Percentiles rank a stretch among this genome's conserved stretches.
These are phyloP conservation scores for Pseudomyrmex concolor DNA, from an alignment of 1,140 invertebrate genomes.

Conservation along the genomic window DNA sequence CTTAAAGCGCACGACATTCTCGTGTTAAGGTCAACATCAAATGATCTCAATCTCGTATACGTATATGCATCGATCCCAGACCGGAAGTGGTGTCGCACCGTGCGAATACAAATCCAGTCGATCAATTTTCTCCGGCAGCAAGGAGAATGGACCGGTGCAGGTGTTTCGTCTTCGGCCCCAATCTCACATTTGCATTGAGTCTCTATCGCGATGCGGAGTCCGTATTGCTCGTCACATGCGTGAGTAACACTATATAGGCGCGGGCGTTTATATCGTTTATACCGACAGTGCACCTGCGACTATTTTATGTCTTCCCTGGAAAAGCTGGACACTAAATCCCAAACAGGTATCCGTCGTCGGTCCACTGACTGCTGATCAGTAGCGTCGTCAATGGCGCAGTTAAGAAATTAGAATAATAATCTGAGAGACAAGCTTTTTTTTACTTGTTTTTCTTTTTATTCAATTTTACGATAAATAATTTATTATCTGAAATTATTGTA, in stretches of 20 bases:
- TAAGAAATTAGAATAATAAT: not conserved
- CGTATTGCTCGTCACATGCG: slow-evolving; percentile 54
- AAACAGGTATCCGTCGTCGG: slow-evolving; percentile 48
- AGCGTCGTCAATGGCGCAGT: slow-evolving; percentile 55
- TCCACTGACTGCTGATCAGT: slow-evolving; percentile 74
- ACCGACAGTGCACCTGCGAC: slow-evolving; percentile 72
- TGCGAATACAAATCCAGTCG: slow-evolving; percentile 42
- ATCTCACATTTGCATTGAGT: slow-evolving; percentile 61
- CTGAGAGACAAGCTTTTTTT: not conserved
- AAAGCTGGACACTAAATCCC: slow-evolving; percentile 71
- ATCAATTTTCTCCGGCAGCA: slow-evolving; percentile 48
- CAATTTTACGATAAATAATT: too few species aligned
- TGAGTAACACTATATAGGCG: slow-evolving; percentile 34
- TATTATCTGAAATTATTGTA: too few species aligned
- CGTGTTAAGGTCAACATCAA: not conserved
- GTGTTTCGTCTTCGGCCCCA: slow-evolving; percentile 42
- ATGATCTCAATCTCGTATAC: not conserved
- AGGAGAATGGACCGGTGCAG: slow-evolving; percentile 42
- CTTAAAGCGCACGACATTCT: not conserved
- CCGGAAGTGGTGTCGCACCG: slow-evolving; percentile 21
- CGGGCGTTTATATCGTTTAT: slow-evolving; percentile 68
- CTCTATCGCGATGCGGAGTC: slow-evolving; percentile 73
- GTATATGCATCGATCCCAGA: not conserved
- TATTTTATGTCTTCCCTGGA: slow-evolving; percentile 75
- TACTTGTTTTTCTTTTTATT: not conserved